Conservation (phyloP, 1,140 invertebrate species). For the Cardiocondyla obscurior region DNA sequence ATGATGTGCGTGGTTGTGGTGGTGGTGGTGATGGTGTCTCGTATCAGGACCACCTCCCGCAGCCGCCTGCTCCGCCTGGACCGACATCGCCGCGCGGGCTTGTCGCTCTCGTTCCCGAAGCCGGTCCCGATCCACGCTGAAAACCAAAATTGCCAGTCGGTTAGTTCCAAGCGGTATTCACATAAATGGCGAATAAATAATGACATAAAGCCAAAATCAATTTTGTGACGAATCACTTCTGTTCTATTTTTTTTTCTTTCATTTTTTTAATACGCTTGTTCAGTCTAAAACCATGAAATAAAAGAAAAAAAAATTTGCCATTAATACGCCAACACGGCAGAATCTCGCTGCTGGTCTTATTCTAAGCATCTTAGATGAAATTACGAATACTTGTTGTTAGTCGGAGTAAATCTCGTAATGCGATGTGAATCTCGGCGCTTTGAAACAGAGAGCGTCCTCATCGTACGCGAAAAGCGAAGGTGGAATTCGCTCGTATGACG, state of each 20-base stretch:
- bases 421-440: not conserved
- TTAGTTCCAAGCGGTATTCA: not conserved
- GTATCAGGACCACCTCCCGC: conserved; percentile 85
- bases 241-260: no score
- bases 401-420: not conserved
- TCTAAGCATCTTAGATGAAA: not conserved
- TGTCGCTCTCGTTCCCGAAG: conserved; percentile 89
- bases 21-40: conserved; percentile 82
- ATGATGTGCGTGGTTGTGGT: conserved; percentile 73
- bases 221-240: no score
- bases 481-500: conserved; percentile 27
- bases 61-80: conserved; percentile 86
- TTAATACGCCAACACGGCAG: not conserved
- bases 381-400: not conserved
- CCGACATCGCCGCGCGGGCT: conserved; percentile 89
- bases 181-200: not conserved
- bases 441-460: not conserved
- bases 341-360: not conserved
- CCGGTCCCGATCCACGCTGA: conserved; percentile 89
- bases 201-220: not conserved
- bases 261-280: not conserved
- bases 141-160: conserved; percentile 76
- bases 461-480: not conserved
- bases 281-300: no score
- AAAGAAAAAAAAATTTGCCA: no score